These are phyloP conservation scores for Eurosta solidaginis DNA, from an alignment of 1,140 invertebrate genomes.

Conservation along the genomic window DNA sequence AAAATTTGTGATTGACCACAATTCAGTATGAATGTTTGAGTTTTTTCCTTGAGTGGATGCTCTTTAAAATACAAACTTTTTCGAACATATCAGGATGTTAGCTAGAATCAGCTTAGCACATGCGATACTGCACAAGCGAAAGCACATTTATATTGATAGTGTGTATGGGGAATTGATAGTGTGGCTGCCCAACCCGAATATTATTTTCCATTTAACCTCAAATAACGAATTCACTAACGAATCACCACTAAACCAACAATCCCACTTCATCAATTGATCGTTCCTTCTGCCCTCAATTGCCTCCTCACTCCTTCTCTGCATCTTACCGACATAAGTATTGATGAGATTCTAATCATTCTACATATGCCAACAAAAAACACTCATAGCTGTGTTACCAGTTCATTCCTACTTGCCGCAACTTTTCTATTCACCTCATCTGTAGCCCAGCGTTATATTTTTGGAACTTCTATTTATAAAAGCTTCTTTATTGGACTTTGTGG, in stretches of 20 bases:
- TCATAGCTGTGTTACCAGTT: background rate
- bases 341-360: background rate
- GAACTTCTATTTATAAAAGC: background rate
- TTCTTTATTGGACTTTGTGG: background rate
- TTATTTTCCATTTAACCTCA: background rate
- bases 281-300: too few relatives aligned
- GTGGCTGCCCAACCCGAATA: too few relatives aligned
- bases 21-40: too few relatives aligned
- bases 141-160: background rate
- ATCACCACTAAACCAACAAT: background rate
- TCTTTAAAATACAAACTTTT: background rate
- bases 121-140: background rate
- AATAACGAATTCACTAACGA: background rate
- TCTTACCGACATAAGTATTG: slow-evolving; percentile 1
- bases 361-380: background rate
- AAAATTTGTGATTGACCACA: too few relatives aligned
- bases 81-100: background rate
- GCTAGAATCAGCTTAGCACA: background rate
- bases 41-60: too few relatives aligned
- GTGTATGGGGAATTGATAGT: too few relatives aligned
- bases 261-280: background rate
- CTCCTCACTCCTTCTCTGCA: background rate
- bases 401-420: background rate
- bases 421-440: background rate
- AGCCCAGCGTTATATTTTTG: background rate